A percentile compares a stretch with the other conserved stretches of the same genome.
Evolutionary conservation across 92 coral and sea anemone species (phyloP).

Genomic region (Palythoa grandiflora): DNA sequence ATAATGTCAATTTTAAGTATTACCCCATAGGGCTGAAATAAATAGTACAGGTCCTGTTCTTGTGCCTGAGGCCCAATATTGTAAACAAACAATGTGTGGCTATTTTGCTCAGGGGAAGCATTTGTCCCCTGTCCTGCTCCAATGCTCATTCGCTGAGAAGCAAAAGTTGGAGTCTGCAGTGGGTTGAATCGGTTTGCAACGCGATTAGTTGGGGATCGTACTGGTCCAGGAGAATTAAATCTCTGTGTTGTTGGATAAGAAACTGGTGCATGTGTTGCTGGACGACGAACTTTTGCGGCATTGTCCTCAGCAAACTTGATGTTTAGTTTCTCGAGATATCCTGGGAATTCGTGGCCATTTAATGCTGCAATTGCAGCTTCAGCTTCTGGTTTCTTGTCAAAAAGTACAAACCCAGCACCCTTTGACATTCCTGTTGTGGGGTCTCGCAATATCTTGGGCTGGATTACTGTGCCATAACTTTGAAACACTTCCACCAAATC

Average conservation of each 20-base stretch:
- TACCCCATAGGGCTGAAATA: slow-evolving; percentile 75
- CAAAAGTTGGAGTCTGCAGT: slow-evolving; percentile 53
- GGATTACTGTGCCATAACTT: slow-evolving; percentile 71
- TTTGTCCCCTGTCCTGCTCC: slow-evolving; percentile 32
- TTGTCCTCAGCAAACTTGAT: slow-evolving; percentile 89
- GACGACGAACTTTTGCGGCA: slow-evolving; percentile 59
- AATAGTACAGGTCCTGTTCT: slow-evolving; percentile 71
- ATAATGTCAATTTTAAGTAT: slow-evolving; percentile 80
- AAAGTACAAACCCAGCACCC: slow-evolving; percentile 85
- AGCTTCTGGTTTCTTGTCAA: slow-evolving; percentile 74
- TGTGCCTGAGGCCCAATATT: slow-evolving; percentile 74
- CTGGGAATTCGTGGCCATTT: slow-evolving; percentile 68
- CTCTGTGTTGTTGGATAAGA: slow-evolving; percentile 38
- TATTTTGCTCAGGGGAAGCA: slow-evolving; percentile 51
- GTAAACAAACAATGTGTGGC: slow-evolving; percentile 74
- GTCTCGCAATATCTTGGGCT: slow-evolving; percentile 75
- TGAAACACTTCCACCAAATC: slow-evolving; percentile 66
- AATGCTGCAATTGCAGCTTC: slow-evolving; percentile 76
- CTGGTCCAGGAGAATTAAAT: slow-evolving; percentile 73
- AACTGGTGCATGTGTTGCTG: not conserved
- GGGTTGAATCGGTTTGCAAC: slow-evolving; percentile 81
- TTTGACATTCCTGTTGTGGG: slow-evolving; percentile 72
- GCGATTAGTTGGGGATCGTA: slow-evolving; percentile 75
- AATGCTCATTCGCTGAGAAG: slow-evolving; percentile 52
- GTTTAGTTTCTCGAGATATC: slow-evolving; percentile 60